phyloP scores from a whole-genome alignment of 2,113 vertebrate genomes.

The Nicator chloris region DNA sequence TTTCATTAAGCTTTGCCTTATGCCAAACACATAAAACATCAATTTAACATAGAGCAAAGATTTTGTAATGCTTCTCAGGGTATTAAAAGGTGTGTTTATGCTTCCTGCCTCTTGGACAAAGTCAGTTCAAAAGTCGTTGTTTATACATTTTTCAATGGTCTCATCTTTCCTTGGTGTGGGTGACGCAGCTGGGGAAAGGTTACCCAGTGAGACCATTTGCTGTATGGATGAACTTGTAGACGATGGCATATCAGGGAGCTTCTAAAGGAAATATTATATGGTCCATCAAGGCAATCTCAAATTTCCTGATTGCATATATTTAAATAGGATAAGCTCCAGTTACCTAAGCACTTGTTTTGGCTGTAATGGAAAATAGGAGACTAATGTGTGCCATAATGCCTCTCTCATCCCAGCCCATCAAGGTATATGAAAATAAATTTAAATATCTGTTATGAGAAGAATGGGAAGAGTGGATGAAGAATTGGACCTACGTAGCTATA shows the following conservation, averaged over 20 bases:
- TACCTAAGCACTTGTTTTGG: constrained; percentile 63
- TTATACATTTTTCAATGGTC: constrained; percentile 46
- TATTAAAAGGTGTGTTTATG: background rate
- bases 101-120: constrained; percentile 5
- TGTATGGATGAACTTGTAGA: constrained; percentile 73
- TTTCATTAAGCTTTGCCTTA: background rate
- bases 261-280: constrained; percentile 80
- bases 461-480: background rate
- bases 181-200: constrained; percentile 54
- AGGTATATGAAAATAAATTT: constrained; percentile 68
- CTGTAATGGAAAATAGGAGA: constrained; percentile 71
- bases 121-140: constrained; percentile 42
- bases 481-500: background rate
- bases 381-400: constrained; percentile 59
- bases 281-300: constrained; percentile 74
- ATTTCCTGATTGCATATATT: constrained; percentile 79
- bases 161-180: constrained; percentile 68
- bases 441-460: constrained; percentile 47
- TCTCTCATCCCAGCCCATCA: background rate
- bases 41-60: background rate
- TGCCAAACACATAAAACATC: background rate
- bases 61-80: background rate
- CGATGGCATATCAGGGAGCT: constrained; percentile 68
- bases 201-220: constrained; percentile 63
- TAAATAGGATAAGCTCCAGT: constrained; percentile 72